Evolutionary conservation across 2,888 invertebrate species (phyloP), one percentile per base, ranked within the genome.

Genomic region (Argyresthia goedartella): DNA sequence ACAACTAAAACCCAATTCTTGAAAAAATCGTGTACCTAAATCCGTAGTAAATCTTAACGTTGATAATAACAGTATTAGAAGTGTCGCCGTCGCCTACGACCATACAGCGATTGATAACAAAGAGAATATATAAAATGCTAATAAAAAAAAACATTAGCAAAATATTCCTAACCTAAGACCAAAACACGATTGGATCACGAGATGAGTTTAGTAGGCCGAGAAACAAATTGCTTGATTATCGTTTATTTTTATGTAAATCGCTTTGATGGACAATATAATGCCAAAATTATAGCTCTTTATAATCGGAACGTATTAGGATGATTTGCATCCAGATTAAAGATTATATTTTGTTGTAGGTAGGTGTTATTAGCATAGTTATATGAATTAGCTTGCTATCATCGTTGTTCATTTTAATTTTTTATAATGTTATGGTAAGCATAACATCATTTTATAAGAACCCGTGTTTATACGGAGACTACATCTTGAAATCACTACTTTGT

Each of bases 281-380:
- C 68, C 78, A 70, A 82, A 84, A 85, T 85, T 82, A 85, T 81
- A 82, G 79, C 78, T 81, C 70, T 78, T 80, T 77, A 80, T 84
- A 81, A 84, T 81, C 79, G 80, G 76, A 81, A 80, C 81, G 80
- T 78, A 82, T 84, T 85, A 84, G 81, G 74, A 80, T 81, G 82
- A 82, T 85, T 84, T 81, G 84, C 84, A 84, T 85, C 73, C 79
- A 84, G 81, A 85, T 85, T 84, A 84, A 84, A 82, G 78, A 84
- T 84, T 82, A 84, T 84, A 81, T 82, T 85, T 84, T 79, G 75
- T 73, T 71, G 69, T 71, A 78, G 79, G 77, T 81, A 77, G 78
- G 77, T 76, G 81, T 78, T 77, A 85, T 85, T 84, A 84, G 76
- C 81, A 79, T 82, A 84, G 84, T 84, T 82, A 85, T 81, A 80